Base-by-base conservation (phyloP, 2,888 invertebrate genomes). In the Oxyteleia sp. region DNA sequence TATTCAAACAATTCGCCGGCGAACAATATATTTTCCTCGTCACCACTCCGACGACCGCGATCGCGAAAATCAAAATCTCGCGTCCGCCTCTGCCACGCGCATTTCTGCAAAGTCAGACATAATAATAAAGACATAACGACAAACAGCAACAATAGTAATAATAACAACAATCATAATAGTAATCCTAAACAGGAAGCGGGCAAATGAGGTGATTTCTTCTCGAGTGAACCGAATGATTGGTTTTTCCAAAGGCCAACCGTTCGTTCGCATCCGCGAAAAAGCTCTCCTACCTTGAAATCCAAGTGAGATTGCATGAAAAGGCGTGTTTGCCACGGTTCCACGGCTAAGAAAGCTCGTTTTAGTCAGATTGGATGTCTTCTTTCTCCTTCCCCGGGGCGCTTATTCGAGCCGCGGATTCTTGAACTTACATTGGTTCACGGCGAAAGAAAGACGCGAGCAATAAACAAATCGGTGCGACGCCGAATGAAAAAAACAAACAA, bases 281-380 rank as follows among this genome's bases (percentile, higher is more conserved):
- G 51, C 61, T 64, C 35, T n/a, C n/a, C 20, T 32, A 11, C 23
- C 13, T 41, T 41, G 41, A 59, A 59, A 49, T 49, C 51, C 51
- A 16, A 59, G 41, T 57, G 66, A 72, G 51, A 72, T 66, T 80
- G 66, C 49, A 66, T 26, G 59, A 68, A 51, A 29, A 68, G 61
- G 43, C 38, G 61, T 82, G 84, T 78, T 74, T 69, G 74, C 69
- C 51, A 45, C 81, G 68, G 75, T 85, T 47, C 57, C 29, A 74
- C 45, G 66, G 51, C 32, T 79, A 76, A 79, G 84, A 83, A 84
- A 86, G 69, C 61, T 85, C 85, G 83, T 86, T 88, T 85, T 85
- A 86, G 82, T 86, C 82, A 80, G 83, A 86, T 88, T 83, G 86
- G 80, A 85, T 79, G 69, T 82, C 66, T 75, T 80, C 66, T 74